Evolutionary conservation across 2,113 vertebrate genomes (phyloP).

Genomic region (Myotis yumanensis): DNA sequence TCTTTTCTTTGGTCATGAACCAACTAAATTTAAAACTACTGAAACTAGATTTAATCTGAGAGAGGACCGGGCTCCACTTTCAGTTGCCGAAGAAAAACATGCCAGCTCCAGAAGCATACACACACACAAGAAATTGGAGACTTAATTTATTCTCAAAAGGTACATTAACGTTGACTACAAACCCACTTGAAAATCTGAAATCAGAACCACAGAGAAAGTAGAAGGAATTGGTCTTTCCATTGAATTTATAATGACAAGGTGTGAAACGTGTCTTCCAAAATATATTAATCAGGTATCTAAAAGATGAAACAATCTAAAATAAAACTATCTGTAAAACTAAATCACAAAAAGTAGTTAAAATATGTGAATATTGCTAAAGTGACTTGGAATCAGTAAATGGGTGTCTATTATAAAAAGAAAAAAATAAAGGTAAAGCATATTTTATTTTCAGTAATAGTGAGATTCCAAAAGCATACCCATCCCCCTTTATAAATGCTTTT

Average conservation of each 20-base stretch:
- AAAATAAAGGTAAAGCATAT: background rate
- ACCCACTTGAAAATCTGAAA: slow-evolving; percentile 14
- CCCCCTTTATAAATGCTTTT: background rate
- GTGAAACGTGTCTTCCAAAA: background rate
- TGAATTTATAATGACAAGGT: background rate
- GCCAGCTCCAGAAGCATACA: slow-evolving; percentile 67
- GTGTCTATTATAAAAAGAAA: slow-evolving; percentile 11
- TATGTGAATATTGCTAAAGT: slow-evolving; percentile 21
- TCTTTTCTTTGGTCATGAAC: slow-evolving; percentile 74
- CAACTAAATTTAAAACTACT: slow-evolving; percentile 71
- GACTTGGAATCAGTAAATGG: slow-evolving; percentile 32
- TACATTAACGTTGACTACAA: slow-evolving; percentile 42
- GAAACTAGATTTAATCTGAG: slow-evolving; percentile 76
- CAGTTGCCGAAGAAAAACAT: slow-evolving; percentile 71
- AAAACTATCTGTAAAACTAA: slow-evolving; percentile 11
- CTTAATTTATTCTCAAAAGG: slow-evolving; percentile 54
- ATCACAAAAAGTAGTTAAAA: slow-evolving; percentile 36
- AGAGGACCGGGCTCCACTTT: slow-evolving; percentile 61
- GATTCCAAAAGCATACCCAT: slow-evolving; percentile 26
- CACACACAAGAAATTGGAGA: slow-evolving; percentile 47
- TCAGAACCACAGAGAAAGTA: background rate
- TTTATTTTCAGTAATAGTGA: slow-evolving; percentile 63
- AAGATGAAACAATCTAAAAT: background rate
- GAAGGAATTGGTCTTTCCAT: background rate
- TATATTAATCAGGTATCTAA: background rate